These are phyloP conservation scores for Bothrops jararaca DNA, from an alignment of 2,113 vertebrate species.

Conservation along the genomic window DNA sequence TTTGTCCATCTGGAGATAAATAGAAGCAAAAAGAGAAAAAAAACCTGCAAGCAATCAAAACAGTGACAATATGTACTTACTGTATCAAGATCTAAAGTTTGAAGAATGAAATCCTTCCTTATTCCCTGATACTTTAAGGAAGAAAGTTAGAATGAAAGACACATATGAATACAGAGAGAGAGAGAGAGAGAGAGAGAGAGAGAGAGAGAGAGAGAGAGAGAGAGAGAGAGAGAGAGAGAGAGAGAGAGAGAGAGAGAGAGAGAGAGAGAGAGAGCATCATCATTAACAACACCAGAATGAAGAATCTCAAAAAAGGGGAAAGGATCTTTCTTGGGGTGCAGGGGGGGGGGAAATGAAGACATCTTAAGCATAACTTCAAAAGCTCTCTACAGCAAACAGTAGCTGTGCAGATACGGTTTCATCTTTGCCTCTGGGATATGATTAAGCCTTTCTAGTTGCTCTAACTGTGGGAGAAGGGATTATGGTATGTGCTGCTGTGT, in stretches of 20 bases:
- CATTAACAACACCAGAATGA: constrained; percentile 71
- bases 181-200: too few relatives aligned
- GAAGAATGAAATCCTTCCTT: constrained; percentile 68
- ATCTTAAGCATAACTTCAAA: constrained; percentile 97
- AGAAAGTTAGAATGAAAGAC: background rate
- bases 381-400: constrained; percentile 92
- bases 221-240: background rate
- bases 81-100: constrained; percentile 62
- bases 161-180: too few relatives aligned
- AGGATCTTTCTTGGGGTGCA: constrained; percentile 69
- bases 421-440: constrained; percentile 98
- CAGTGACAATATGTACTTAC: constrained; percentile 67
- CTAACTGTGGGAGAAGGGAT: constrained; percentile 84
- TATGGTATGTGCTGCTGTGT: constrained; percentile 83
- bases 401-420: constrained; percentile 90
- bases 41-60: constrained; percentile 39
- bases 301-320: constrained; percentile 48
- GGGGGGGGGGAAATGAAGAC: constrained; percentile 91
- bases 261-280: constrained; percentile 62
- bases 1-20: constrained; percentile 25
- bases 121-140: constrained; percentile 69
- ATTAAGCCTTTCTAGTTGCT: constrained; percentile 94
- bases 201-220: too few relatives aligned
- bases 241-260: background rate
- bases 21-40: constrained; percentile 29